These are phyloP conservation scores for Geotria australis DNA, from an alignment of 2,797 vertebrate genomes.

Conservation along the genomic window DNA sequence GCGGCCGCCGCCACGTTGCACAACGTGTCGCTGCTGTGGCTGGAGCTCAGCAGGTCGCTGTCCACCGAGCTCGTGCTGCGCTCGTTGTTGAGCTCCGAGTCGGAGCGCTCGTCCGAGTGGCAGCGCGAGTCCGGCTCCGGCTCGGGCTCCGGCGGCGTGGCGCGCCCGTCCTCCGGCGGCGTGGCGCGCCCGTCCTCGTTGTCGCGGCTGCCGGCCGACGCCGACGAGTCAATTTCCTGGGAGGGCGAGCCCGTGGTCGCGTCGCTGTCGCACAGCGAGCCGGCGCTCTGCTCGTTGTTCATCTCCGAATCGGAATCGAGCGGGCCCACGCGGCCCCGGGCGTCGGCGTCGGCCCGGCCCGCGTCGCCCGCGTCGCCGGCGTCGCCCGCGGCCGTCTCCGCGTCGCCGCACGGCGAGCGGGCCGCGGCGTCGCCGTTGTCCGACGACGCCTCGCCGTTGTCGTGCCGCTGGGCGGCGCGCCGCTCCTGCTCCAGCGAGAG, in stretches of 20 bases:
- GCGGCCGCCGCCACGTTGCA: constrained; percentile 70
- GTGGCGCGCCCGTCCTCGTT: constrained; percentile 49
- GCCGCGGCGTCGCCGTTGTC: neutral
- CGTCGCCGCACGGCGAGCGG: too few relatives aligned
- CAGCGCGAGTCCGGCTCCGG: constrained; percentile 49
- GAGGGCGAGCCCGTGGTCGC: constrained; percentile 30
- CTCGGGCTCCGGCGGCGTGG: neutral
- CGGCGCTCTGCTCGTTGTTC: neutral
- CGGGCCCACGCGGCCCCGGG: constrained; percentile 4
- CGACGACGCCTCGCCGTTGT: constrained; percentile 2
- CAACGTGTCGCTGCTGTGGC: constrained; percentile 88
- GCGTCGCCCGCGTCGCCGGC: constrained; percentile 23
- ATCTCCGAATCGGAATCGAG: neutral
- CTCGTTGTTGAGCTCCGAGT: constrained; percentile 92
- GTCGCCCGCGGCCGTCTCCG: constrained; percentile 10
- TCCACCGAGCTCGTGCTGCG: constrained; percentile 94
- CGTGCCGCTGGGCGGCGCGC: constrained; percentile 37
- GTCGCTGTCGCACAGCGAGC: neutral
- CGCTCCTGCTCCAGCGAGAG: constrained; percentile 41
- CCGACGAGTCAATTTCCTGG: constrained; percentile 41
- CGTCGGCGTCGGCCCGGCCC: neutral
- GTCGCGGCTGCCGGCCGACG: constrained; percentile 45
- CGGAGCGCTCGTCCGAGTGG: constrained; percentile 57
- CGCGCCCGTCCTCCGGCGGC: neutral
- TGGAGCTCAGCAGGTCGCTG: constrained; percentile 95